Conservation (phyloP, 1,140 invertebrate species). For the Theocolax elegans region DNA sequence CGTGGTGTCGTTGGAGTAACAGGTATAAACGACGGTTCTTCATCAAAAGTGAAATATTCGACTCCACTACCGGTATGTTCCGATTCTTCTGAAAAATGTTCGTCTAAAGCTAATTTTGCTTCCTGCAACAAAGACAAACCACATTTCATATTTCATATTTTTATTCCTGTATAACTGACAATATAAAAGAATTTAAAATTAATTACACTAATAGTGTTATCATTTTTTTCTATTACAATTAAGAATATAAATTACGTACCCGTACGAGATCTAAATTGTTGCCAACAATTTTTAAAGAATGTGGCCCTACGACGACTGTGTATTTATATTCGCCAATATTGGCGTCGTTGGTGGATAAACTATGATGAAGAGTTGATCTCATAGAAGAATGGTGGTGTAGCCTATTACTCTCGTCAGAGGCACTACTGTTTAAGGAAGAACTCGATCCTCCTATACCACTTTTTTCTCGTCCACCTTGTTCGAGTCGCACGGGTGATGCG, state of each 20-base stretch:
- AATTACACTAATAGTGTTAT: too few species aligned
- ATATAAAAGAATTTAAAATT: too few species aligned
- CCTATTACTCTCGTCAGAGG: conserved; percentile 76
- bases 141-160: conserved; percentile 2
- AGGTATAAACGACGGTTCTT: conserved; percentile 53
- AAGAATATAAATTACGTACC: too few species aligned
- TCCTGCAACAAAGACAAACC: conserved; percentile 74
- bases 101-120: conserved; percentile 86
- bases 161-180: too few species aligned
- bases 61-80: conserved; percentile 64
- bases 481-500: conserved; percentile 85
- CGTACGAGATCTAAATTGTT: conserved; percentile 84
- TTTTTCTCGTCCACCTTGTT: conserved; percentile 69
- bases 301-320: conserved; percentile 82
- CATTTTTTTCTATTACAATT: too few species aligned
- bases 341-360: conserved; percentile 85
- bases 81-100: conserved; percentile 78
- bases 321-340: conserved; percentile 87
- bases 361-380: conserved; percentile 74
- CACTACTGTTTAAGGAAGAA: conserved; percentile 78
- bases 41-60: conserved; percentile 69
- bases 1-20: conserved; percentile 51
- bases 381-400: conserved; percentile 55
- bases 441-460: conserved; percentile 74
- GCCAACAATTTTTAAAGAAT: conserved; percentile 86